Evolutionary conservation across 2,113 vertebrate genomes (phyloP).

Genomic region (Plectropomus leopardus): DNA sequence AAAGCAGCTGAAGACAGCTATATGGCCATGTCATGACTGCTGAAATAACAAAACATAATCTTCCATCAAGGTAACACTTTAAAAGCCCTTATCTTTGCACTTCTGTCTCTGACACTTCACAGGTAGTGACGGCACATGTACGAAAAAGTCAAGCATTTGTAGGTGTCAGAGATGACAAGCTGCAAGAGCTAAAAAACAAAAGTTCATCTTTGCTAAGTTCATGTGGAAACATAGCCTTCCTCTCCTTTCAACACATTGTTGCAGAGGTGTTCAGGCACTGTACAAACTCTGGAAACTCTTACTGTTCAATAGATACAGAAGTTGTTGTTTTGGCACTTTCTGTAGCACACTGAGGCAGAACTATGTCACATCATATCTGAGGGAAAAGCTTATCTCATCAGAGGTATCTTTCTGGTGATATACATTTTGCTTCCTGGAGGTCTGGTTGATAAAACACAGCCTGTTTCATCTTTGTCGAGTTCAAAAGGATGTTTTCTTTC

Average conservation of each 20-base stretch:
- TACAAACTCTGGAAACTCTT: slow-evolving; percentile 68
- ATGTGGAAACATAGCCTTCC: slow-evolving; percentile 56
- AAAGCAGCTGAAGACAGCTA: slow-evolving; percentile 58
- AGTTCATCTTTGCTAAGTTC: slow-evolving; percentile 29
- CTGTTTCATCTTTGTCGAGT: slow-evolving; percentile 62
- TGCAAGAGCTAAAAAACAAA: slow-evolving; percentile 51
- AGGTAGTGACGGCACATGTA: slow-evolving; percentile 43
- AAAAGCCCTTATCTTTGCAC: slow-evolving; percentile 60
- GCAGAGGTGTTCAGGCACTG: slow-evolving; percentile 26
- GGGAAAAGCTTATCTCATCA: slow-evolving; percentile 57
- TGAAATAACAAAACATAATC: slow-evolving; percentile 62
- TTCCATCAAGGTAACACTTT: slow-evolving; percentile 66
- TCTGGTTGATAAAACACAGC: slow-evolving; percentile 42
- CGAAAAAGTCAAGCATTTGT: slow-evolving; percentile 49
- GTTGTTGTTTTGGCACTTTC: slow-evolving; percentile 33
- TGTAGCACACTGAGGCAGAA: background rate
- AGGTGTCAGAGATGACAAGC: slow-evolving; percentile 37
- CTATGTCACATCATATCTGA: slow-evolving; percentile 45
- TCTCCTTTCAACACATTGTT: slow-evolving; percentile 59
- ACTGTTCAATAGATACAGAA: slow-evolving; percentile 20
- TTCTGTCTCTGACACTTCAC: slow-evolving; percentile 53
- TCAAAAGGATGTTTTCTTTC: slow-evolving; percentile 48
- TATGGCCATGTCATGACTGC: slow-evolving; percentile 36
- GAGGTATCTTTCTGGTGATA: slow-evolving; percentile 60
- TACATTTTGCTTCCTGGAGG: slow-evolving; percentile 63